A percentile compares a stretch with the other conserved stretches of the same genome.
Evolutionary conservation across 2,888 invertebrate species (phyloP).

Genomic region (Aporophyla lueneburgensis): DNA sequence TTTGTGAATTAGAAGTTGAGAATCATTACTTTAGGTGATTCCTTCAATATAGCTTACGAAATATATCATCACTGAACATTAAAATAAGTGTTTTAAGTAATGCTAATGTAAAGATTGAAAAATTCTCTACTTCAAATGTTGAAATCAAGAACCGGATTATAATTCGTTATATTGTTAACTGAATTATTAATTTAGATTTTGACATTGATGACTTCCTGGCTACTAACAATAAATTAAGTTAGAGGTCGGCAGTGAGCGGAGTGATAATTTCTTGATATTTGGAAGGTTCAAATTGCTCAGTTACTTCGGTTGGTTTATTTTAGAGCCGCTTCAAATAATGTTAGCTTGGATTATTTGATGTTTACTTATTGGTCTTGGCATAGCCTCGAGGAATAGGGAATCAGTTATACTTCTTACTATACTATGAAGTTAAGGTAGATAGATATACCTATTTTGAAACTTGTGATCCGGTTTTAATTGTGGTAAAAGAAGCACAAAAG

Average conservation of each 20-base stretch:
- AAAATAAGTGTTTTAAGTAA: too few relatives aligned
- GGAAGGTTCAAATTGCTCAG: constrained; percentile 42
- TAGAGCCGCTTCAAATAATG: constrained; percentile 46
- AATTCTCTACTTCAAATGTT: background rate
- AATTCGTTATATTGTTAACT: background rate
- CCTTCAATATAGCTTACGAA: background rate
- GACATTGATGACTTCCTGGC: constrained; percentile 62
- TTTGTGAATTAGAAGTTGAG: background rate
- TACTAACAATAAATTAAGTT: constrained; percentile 61
- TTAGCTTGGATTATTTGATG: constrained; percentile 27
- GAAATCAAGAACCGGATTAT: background rate
- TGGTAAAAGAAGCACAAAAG: too few relatives aligned
- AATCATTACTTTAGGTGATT: background rate
- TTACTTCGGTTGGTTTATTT: constrained; percentile 45
- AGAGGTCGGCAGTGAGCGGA: constrained; percentile 33
- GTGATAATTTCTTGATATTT: constrained; percentile 57
- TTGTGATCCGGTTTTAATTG: background rate
- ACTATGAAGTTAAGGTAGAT: background rate
- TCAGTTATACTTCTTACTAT: background rate
- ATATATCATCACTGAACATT: too few relatives aligned
- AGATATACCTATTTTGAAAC: background rate
- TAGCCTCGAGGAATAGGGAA: background rate
- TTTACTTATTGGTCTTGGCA: constrained; percentile 19
- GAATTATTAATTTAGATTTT: constrained; percentile 65
- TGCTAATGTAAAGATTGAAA: background rate